Evolutionary conservation across 2,888 invertebrate species (phyloP).

Genomic region (Thelaira solivaga): DNA sequence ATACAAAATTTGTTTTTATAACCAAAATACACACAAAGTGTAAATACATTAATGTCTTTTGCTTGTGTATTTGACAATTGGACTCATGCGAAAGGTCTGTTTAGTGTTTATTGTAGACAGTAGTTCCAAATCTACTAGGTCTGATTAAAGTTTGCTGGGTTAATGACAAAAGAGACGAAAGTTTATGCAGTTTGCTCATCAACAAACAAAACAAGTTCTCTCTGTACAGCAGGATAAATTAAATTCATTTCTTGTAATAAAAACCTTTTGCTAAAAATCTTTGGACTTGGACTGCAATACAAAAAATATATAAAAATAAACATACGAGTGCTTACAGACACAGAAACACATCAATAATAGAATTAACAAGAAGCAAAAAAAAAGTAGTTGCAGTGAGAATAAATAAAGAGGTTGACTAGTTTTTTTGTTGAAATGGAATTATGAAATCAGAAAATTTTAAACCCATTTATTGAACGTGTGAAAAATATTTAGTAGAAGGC

Average conservation of each 20-base stretch:
- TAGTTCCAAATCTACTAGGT: no score
- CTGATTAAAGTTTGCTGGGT: constrained; percentile 17
- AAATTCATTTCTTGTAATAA: constrained; percentile 16
- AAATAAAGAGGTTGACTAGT: constrained; percentile 17
- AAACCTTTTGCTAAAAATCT: constrained; percentile 16
- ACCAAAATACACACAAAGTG: no score
- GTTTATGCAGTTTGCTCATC: constrained; percentile 18
- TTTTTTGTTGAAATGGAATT: constrained; percentile 15
- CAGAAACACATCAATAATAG: background rate
- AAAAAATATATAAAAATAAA: background rate
- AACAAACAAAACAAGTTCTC: constrained; percentile 35
- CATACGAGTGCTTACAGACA: background rate
- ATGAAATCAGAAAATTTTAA: constrained; percentile 21
- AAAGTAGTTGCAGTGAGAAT: background rate
- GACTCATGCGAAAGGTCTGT: no score
- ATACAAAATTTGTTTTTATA: no score
- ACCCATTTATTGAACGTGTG: constrained; percentile 32
- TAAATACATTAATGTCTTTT: no score
- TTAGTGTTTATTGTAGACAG: no score
- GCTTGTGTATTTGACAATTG: no score
- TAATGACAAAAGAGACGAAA: constrained; percentile 9
- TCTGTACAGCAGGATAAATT: constrained; percentile 8
- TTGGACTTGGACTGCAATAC: background rate
- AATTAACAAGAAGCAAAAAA: background rate
- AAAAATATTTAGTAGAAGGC: constrained; percentile 23